Conservation (phyloP, 2,888 invertebrate genomes). For the Heteropelma amictum region DNA sequence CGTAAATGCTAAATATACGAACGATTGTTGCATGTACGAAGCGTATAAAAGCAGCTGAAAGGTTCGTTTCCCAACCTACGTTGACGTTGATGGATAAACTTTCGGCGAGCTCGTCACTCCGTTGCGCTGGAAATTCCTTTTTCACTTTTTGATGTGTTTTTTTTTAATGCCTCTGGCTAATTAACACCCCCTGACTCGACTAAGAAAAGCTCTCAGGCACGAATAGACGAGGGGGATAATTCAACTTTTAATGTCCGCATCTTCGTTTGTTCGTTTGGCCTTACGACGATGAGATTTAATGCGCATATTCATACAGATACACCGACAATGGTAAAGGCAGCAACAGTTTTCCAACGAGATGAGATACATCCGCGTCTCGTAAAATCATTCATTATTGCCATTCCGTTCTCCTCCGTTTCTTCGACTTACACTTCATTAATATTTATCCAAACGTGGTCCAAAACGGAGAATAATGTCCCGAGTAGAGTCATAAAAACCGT, state of each 20-base stretch:
- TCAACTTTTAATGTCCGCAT: conserved; percentile 51
- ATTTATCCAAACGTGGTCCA: not conserved
- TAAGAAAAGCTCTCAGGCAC: conserved; percentile 57
- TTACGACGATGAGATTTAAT: conserved; percentile 20
- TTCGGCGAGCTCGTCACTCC: conserved; percentile 40
- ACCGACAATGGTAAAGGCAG: no score
- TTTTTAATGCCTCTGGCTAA: conserved; percentile 61
- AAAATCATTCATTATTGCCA: conserved; percentile 45
- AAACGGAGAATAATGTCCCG: not conserved
- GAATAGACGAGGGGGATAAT: conserved; percentile 43
- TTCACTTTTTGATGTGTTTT: not conserved
- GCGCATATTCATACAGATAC: no score
- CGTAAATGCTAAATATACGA: conserved; percentile 56
- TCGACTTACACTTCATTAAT: conserved; percentile 39
- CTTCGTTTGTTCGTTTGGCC: conserved; percentile 46
- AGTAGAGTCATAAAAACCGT: not conserved
- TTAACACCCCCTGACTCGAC: conserved; percentile 59
- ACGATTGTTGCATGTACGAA: not conserved
- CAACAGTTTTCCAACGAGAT: not conserved
- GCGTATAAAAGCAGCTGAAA: conserved; percentile 2
- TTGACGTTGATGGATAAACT: conserved; percentile 31
- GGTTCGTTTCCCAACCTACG: conserved; percentile 69
- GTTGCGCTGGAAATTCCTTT: conserved; percentile 23
- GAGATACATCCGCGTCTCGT: conserved; percentile 24
- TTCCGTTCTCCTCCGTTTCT: conserved; percentile 15